Conservation (phyloP, 2,888 invertebrate genomes). For the Tinea trinotella region DNA sequence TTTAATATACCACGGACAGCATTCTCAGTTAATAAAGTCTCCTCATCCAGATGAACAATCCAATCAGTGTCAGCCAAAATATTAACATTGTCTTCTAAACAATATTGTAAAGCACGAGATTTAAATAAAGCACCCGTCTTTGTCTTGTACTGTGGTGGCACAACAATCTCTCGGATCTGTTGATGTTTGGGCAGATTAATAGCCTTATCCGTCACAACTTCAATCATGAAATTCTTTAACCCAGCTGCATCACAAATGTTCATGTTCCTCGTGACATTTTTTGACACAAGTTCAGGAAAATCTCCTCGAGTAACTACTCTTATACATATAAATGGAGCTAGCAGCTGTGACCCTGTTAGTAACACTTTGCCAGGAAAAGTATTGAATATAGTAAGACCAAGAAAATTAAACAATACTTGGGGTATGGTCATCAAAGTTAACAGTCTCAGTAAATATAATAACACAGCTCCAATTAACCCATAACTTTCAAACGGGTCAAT, state of each 20-base stretch:
- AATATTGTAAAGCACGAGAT: slow-evolving; percentile 95
- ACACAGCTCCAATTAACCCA: slow-evolving; percentile 80
- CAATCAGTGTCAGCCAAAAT: slow-evolving; percentile 89
- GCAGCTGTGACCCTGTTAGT: slow-evolving; percentile 89
- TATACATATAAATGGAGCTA: slow-evolving; percentile 95
- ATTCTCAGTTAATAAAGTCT: slow-evolving; percentile 94
- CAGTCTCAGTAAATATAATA: slow-evolving; percentile 83
- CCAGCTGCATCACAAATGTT: slow-evolving; percentile 90
- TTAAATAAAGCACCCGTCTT: slow-evolving; percentile 95
- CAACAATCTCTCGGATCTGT: slow-evolving; percentile 89
- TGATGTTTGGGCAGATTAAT: slow-evolving; percentile 83
- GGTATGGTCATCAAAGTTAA: slow-evolving; percentile 90
- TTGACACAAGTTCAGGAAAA: slow-evolving; percentile 90
- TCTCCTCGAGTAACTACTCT: slow-evolving; percentile 95
- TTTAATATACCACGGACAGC: slow-evolving; percentile 92
- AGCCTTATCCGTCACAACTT: slow-evolving; percentile 94
- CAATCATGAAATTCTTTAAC: slow-evolving; percentile 94
- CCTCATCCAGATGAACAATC: slow-evolving; percentile 98
- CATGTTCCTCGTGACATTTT: slow-evolving; percentile 89
- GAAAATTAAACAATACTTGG: slow-evolving; percentile 90
- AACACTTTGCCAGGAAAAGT: slow-evolving; percentile 94
- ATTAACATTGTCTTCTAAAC: slow-evolving; percentile 92
- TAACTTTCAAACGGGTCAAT: slow-evolving; percentile 88
- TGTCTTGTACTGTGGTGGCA: slow-evolving; percentile 88
- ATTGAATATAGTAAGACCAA: slow-evolving; percentile 90